Evolutionary conservation across 2,797 vertebrate genomes (phyloP).

Genomic region (Rhincodon typus): DNA sequence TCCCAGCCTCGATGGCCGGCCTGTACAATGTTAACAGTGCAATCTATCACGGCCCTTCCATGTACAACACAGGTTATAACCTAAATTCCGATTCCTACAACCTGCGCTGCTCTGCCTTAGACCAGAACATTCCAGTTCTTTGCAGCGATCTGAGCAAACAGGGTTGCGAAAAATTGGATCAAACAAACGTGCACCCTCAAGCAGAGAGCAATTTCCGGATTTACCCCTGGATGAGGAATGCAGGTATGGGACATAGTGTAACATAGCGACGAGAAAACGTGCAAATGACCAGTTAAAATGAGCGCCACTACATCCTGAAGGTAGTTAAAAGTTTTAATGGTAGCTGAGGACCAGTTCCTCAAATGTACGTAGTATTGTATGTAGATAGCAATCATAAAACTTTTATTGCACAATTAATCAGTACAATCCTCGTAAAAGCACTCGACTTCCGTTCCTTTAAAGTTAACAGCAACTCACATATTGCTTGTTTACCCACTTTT

Average conservation of each 20-base stretch:
- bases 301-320: conserved; percentile 57
- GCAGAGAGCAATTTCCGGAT: conserved; percentile 76
- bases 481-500: conserved; percentile 35
- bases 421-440: conserved; percentile 65
- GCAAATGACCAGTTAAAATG: conserved; percentile 47
- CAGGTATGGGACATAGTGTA: conserved; percentile 67
- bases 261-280: conserved; percentile 36
- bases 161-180: conserved; percentile 73
- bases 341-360: conserved; percentile 68
- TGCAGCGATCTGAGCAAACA: conserved; percentile 71
- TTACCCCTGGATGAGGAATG: conserved; percentile 83
- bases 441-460: conserved; percentile 58
- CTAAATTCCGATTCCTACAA: conserved; percentile 68
- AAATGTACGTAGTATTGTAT: conserved; percentile 71
- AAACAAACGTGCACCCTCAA: conserved; percentile 65
- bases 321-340: conserved; percentile 66
- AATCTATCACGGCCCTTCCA: conserved; percentile 62
- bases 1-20: conserved; percentile 68
- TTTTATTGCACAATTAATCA: conserved; percentile 78
- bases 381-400: conserved; percentile 85
- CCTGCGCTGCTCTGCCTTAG: conserved; percentile 72
- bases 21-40: conserved; percentile 76
- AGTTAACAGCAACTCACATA: conserved; percentile 46
- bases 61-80: conserved; percentile 66
- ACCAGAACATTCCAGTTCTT: conserved; percentile 74